These are phyloP conservation scores for Pollimyrus isidori DNA, from an alignment of 2,113 vertebrate species.

Conservation along the genomic window DNA sequence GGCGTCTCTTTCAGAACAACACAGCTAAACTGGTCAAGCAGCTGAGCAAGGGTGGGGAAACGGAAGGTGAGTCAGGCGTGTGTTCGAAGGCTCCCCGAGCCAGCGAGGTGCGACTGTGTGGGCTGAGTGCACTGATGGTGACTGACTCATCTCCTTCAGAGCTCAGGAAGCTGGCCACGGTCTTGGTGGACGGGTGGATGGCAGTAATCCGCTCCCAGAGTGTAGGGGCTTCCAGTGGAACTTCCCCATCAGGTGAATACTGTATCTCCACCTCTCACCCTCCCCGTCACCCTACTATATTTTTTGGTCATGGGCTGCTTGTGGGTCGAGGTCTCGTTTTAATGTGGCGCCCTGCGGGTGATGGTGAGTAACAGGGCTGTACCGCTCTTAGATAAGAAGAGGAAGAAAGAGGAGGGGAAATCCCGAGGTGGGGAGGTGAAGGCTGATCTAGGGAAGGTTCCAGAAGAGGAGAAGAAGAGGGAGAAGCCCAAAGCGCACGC, in stretches of 20 bases:
- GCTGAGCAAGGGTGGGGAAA: conserved; percentile 82
- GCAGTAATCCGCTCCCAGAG: conserved; percentile 87
- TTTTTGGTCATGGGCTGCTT: neutral
- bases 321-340: neutral
- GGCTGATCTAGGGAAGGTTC: conserved; percentile 49
- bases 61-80: conserved; percentile 66
- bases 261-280: neutral
- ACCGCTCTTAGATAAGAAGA: conserved; percentile 71
- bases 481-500: conserved; percentile 90
- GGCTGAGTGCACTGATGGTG: neutral
- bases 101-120: neutral
- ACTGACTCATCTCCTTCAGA: conserved; percentile 53
- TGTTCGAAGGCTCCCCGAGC: neutral
- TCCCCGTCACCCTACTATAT: neutral
- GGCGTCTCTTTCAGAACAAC: conserved; percentile 69
- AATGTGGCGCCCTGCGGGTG: neutral
- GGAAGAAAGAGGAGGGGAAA: conserved; percentile 75
- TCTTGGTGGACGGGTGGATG: conserved; percentile 90
- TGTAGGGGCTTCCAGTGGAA: conserved; percentile 51
- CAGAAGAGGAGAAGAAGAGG: conserved; percentile 79
- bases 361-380: neutral
- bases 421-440: conserved; percentile 52
- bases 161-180: conserved; percentile 74
- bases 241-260: conserved; percentile 55
- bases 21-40: conserved; percentile 94